Conservation (phyloP, 2,888 invertebrate genomes). For the Nineta flava region DNA sequence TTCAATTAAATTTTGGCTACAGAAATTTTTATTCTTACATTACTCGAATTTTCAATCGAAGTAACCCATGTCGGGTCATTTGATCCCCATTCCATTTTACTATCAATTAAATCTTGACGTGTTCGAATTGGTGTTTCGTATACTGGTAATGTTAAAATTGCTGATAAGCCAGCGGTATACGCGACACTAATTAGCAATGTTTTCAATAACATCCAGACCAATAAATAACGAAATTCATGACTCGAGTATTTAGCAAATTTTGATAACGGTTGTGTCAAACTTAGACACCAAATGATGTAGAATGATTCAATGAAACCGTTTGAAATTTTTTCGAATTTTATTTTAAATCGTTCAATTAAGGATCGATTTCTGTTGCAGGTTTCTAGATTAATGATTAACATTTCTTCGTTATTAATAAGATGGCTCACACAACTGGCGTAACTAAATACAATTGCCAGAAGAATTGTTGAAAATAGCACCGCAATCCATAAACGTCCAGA, state of each 20-base stretch:
- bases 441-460: neutral
- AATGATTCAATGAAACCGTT: neutral
- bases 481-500: neutral
- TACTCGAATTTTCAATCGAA: slow-evolving; percentile 36
- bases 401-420: no score
- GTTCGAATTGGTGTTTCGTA: slow-evolving; percentile 45
- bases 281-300: neutral
- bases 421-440: neutral
- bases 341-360: no score
- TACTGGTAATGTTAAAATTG: slow-evolving; percentile 35
- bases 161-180: slow-evolving; percentile 47
- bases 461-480: neutral
- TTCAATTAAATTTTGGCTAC: slow-evolving; percentile 5
- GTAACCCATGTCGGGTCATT: slow-evolving; percentile 51
- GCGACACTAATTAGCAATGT: slow-evolving; percentile 43
- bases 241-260: slow-evolving; percentile 9
- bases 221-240: slow-evolving; percentile 24
- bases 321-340: no score
- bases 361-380: no score
- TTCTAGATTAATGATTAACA: no score
- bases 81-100: slow-evolving; percentile 44
- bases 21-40: slow-evolving; percentile 28
- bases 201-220: slow-evolving; percentile 33
- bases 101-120: slow-evolving; percentile 39
- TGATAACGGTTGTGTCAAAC: neutral